A percentile compares a stretch with the other conserved stretches of the same genome.
These are phyloP conservation scores for Coptodon bakossiorum DNA, from an alignment of 2,113 vertebrate species.

Conservation along the genomic window DNA sequence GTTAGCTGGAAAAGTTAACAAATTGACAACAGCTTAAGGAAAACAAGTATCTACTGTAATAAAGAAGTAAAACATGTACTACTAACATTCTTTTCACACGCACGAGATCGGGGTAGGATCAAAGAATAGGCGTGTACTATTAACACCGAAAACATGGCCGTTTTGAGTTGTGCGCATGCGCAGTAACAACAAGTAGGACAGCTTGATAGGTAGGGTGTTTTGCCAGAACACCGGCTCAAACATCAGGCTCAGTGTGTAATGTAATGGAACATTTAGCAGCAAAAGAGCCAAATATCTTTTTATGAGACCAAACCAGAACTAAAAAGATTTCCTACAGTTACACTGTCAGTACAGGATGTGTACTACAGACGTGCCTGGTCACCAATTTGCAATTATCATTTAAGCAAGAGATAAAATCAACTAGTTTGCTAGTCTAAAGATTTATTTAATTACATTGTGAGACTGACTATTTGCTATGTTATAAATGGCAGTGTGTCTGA, in stretches of 20 bases:
- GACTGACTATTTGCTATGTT: background rate
- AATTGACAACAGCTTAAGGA: background rate
- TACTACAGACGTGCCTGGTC: background rate
- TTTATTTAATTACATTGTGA: background rate
- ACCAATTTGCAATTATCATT: background rate
- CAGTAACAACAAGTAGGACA: background rate
- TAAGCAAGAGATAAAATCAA: background rate
- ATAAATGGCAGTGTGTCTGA: background rate
- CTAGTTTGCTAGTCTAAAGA: background rate
- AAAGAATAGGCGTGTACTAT: background rate
- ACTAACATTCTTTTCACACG: fast-evolving
- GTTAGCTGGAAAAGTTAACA: background rate
- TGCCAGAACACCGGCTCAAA: background rate
- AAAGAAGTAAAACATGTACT: background rate
- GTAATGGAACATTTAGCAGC: background rate
- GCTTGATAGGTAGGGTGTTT: background rate
- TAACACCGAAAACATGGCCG: background rate
- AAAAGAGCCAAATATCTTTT: background rate
- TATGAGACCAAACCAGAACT: background rate
- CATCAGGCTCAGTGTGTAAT: background rate
- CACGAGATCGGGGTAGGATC: background rate
- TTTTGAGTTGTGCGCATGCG: fast-evolving
- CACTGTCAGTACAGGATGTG: background rate
- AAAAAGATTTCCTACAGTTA: background rate
- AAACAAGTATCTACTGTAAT: background rate